These are phyloP conservation scores for Cirrhinus molitorella DNA, from an alignment of 2,797 vertebrate genomes.

Conservation along the genomic window DNA sequence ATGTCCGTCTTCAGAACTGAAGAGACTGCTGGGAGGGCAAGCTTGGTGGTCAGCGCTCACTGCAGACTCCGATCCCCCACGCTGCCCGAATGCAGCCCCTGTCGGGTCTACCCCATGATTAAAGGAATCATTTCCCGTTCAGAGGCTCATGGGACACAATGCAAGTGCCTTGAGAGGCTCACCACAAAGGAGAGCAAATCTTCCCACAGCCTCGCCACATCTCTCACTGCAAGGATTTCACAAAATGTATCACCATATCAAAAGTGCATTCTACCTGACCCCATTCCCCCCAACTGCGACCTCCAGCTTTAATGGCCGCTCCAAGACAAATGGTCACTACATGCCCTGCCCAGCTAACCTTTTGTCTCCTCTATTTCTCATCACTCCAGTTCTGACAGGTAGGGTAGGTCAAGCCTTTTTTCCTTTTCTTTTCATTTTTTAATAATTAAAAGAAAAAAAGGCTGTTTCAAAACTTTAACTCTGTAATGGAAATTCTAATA, in stretches of 20 bases:
- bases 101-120: conserved; percentile 64
- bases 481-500: neutral
- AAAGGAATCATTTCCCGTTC: conserved; percentile 66
- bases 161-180: conserved; percentile 60
- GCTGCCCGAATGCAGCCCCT: conserved; percentile 53
- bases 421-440: conserved; percentile 49
- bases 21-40: conserved; percentile 48
- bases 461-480: conserved; percentile 14
- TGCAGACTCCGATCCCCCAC: conserved; percentile 55
- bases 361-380: conserved; percentile 70
- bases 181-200: conserved; percentile 67
- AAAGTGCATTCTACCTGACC: conserved; percentile 83
- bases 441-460: conserved; percentile 47
- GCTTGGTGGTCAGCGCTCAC: conserved; percentile 47
- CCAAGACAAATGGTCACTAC: conserved; percentile 76
- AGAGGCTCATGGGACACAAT: conserved; percentile 64
- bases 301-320: conserved; percentile 79
- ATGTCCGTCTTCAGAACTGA: conserved; percentile 36
- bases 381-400: conserved; percentile 64
- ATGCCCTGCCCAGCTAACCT: conserved; percentile 73
- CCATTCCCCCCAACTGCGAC: conserved; percentile 72
- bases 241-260: conserved; percentile 80
- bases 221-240: conserved; percentile 76
- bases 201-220: conserved; percentile 76
- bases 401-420: conserved; percentile 52